Evolutionary conservation across 2,113 vertebrate species (phyloP).

Genomic region (Sigmodon hispidus): DNA sequence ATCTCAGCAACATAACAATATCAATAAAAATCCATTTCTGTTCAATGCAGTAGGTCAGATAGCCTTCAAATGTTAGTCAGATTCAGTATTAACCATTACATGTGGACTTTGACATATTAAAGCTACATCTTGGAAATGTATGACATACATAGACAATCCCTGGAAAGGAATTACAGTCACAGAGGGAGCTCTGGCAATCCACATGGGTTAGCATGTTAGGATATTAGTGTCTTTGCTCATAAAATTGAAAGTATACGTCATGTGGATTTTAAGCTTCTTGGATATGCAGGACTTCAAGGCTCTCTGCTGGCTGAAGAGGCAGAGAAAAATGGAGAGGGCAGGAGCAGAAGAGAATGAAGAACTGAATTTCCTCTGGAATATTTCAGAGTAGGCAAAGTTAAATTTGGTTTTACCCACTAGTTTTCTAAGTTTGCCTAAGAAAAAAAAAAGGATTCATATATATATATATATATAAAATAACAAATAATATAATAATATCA

Average conservation of each 20-base stretch:
- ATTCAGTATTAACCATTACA: background rate
- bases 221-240: background rate
- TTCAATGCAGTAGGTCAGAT: background rate
- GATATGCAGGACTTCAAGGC: background rate
- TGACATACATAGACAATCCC: background rate
- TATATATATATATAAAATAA: too few species aligned
- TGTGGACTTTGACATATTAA: background rate
- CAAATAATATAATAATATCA: too few species aligned
- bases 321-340: background rate
- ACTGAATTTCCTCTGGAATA: background rate
- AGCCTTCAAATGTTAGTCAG: background rate
- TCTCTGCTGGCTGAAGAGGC: background rate
- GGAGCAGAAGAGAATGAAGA: background rate
- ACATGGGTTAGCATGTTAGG: background rate
- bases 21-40: background rate
- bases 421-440: background rate
- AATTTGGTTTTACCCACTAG: background rate
- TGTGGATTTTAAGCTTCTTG: background rate
- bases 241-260: background rate
- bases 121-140: background rate
- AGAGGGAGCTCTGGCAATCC: background rate
- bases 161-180: background rate
- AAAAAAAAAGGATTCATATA: background rate
- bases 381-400: background rate
- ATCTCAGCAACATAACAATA: background rate